phyloP scores from a whole-genome alignment of 2,113 vertebrate genomes.

The Mormyrus lacerda region DNA sequence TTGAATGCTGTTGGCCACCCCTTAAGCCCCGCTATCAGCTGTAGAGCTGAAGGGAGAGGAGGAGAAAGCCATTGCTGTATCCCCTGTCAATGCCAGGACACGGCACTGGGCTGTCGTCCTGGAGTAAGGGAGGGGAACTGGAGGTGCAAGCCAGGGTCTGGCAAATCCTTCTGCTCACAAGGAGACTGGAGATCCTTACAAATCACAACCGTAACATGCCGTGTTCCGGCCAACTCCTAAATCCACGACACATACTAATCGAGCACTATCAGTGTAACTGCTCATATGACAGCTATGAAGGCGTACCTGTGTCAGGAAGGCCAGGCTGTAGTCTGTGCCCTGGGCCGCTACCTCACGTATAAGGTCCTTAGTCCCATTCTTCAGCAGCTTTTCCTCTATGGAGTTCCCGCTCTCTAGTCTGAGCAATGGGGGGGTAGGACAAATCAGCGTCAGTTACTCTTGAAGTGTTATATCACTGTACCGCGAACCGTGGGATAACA shows the following conservation, averaged over 20 bases:
- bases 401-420: slow-evolving; percentile 88
- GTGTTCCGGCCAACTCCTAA: not conserved
- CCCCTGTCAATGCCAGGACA: slow-evolving; percentile 25
- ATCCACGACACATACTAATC: not conserved
- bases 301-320: slow-evolving; percentile 82
- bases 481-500: not conserved
- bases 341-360: slow-evolving; percentile 90
- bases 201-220: not conserved
- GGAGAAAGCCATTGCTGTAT: slow-evolving; percentile 2
- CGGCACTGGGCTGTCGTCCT: not conserved
- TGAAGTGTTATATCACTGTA: not conserved
- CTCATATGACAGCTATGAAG: not conserved
- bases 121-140: slow-evolving; percentile 18
- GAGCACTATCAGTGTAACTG: not conserved
- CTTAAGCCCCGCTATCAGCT: not conserved
- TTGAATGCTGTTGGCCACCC: not conserved
- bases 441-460: not conserved
- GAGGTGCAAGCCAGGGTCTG: not conserved
- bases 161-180: not conserved
- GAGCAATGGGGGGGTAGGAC: not conserved
- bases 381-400: slow-evolving; percentile 86
- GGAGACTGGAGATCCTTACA: not conserved
- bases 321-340: slow-evolving; percentile 84
- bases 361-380: slow-evolving; percentile 87
- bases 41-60: not conserved